Percentiles rank a stretch among this genome's conserved stretches.
Conservation (phyloP, 1,140 invertebrate species). For the Papilio polytes region DNA sequence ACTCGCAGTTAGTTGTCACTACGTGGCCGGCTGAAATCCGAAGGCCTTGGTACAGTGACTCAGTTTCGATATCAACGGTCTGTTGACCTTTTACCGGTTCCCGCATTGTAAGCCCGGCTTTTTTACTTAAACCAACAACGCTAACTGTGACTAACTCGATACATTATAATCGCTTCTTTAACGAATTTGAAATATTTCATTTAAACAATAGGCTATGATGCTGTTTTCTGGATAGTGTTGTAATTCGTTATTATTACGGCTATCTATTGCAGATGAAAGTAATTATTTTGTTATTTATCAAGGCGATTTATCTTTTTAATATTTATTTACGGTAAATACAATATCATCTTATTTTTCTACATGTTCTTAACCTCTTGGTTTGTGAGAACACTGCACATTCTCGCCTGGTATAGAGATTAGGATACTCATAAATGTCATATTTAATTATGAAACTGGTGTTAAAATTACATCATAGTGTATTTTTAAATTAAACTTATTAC, state of each 20-base stretch:
- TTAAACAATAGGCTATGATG: not conserved
- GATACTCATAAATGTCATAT: not conserved
- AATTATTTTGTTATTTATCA: too few relatives aligned
- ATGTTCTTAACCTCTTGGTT: too few relatives aligned
- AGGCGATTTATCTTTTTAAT: too few relatives aligned
- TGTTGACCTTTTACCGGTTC: slow-evolving; percentile 76
- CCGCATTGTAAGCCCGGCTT: slow-evolving; percentile 61
- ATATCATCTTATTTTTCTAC: too few relatives aligned
- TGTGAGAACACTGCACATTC: too few relatives aligned
- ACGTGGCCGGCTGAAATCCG: slow-evolving; percentile 65
- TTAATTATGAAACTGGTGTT: not conserved
- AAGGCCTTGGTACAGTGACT: slow-evolving; percentile 79
- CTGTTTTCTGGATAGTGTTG: too few relatives aligned
- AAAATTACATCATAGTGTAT: not conserved
- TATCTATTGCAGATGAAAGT: too few relatives aligned
- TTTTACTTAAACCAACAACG: slow-evolving; percentile 45
- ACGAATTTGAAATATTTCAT: not conserved
- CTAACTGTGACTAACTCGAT: slow-evolving; percentile 26
- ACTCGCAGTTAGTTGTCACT: slow-evolving; percentile 48
- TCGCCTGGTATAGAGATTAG: too few relatives aligned
- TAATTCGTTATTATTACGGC: too few relatives aligned
- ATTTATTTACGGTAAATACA: too few relatives aligned
- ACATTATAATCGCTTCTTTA: not conserved
- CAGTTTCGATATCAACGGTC: slow-evolving; percentile 78
- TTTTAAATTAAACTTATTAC: not conserved